phyloP scores from a whole-genome alignment of 2,113 vertebrate genomes.

The Hirundichthys speculiger region DNA sequence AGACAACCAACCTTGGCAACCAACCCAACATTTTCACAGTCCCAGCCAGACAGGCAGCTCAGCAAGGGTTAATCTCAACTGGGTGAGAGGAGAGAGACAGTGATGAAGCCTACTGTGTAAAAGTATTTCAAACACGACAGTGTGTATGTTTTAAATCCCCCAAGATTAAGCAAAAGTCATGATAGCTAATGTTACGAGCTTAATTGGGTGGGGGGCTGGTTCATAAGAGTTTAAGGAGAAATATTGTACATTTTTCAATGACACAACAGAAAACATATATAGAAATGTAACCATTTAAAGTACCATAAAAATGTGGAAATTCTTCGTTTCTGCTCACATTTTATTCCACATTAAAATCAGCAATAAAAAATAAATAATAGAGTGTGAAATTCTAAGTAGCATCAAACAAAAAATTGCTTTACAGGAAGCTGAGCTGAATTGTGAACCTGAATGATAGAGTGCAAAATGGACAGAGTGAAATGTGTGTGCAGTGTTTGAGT shows the following conservation, averaged over 20 bases:
- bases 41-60: conserved; percentile 63
- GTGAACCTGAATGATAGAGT: conserved; percentile 11
- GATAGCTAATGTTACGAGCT: conserved; percentile 14
- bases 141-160: conserved; percentile 28
- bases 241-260: no score
- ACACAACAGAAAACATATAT: no score
- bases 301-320: no score
- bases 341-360: no score
- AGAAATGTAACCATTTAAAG: no score
- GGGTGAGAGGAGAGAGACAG: conserved; percentile 33
- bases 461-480: conserved; percentile 22
- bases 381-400: conserved; percentile 59
- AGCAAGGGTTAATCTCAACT: conserved; percentile 71
- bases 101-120: conserved; percentile 40
- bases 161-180: conserved; percentile 12
- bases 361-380: no score
- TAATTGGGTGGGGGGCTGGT: no score
- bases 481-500: conserved; percentile 19
- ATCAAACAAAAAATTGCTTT: conserved; percentile 46
- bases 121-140: conserved; percentile 38
- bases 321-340: no score
- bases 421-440: conserved; percentile 22
- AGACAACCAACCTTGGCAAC: conserved; percentile 76
- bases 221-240: no score
- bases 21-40: conserved; percentile 65